Conservation (phyloP, 2,888 invertebrate genomes). For the Tineola bisselliella region DNA sequence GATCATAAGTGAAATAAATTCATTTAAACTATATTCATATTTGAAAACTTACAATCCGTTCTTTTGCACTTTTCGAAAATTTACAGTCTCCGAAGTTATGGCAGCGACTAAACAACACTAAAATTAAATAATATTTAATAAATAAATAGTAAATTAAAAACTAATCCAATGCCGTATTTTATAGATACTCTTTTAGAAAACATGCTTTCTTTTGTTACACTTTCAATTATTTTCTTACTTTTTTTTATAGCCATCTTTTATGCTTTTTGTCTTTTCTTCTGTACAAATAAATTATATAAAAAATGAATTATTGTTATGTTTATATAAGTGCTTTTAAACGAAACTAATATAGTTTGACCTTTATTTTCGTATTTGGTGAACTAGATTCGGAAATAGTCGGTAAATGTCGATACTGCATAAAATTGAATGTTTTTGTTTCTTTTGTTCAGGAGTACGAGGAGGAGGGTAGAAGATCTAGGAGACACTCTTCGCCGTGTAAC, state of each 20-base stretch:
- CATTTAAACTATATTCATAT: too few relatives aligned
- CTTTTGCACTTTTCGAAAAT: too few relatives aligned
- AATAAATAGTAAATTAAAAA: not conserved
- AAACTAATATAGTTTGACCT: too few relatives aligned
- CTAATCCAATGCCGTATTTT: not conserved
- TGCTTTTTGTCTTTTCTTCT: not conserved
- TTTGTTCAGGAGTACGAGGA: slow-evolving; percentile 74
- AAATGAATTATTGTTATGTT: too few relatives aligned
- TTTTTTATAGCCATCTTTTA: not conserved
- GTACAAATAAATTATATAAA: too few relatives aligned
- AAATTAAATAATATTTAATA: too few relatives aligned
- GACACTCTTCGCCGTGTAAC: slow-evolving; percentile 77
- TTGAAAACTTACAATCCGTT: too few relatives aligned
- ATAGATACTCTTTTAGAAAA: not conserved
- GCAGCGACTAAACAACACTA: too few relatives aligned
- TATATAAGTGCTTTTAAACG: too few relatives aligned
- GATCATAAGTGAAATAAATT: too few relatives aligned
- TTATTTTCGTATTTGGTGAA: slow-evolving; percentile 10
- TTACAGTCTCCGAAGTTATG: too few relatives aligned
- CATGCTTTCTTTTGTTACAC: not conserved
- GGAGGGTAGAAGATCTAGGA: slow-evolving; percentile 66
- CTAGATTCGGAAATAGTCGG: slow-evolving; percentile 3
- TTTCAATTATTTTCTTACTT: not conserved
- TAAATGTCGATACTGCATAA: not conserved
- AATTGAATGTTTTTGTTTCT: not conserved